A percentile compares a stretch with the other conserved stretches of the same genome.
These are phyloP conservation scores for Aegotheles bennettii DNA, from an alignment of 2,113 vertebrate genomes.

Conservation along the genomic window DNA sequence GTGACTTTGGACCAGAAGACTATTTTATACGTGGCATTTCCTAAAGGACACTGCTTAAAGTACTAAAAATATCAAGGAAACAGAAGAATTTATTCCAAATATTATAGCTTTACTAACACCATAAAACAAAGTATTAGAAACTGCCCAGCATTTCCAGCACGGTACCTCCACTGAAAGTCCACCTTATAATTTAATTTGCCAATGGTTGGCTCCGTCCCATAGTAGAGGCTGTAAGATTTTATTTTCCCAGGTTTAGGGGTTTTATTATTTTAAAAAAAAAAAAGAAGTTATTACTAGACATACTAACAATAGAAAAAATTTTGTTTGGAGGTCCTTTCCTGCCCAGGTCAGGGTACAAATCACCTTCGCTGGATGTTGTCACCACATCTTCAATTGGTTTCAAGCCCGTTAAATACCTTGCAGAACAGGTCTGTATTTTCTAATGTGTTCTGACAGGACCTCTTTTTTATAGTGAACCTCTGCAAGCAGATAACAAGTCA, in stretches of 20 bases:
- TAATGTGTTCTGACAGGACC: background rate
- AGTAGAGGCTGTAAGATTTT: background rate
- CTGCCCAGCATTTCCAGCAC: background rate
- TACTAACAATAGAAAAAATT: background rate
- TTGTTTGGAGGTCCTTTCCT: background rate
- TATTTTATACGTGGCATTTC: constrained; percentile 8
- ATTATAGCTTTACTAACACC: constrained; percentile 9
- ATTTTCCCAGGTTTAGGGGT: background rate
- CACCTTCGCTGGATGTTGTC: background rate
- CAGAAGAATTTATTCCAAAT: background rate
- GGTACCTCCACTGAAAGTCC: background rate
- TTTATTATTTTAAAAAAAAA: background rate
- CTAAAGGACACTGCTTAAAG: background rate
- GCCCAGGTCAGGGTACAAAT: background rate
- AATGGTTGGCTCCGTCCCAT: background rate
- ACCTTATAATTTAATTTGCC: constrained; percentile 12
- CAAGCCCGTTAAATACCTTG: background rate
- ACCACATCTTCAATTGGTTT: background rate
- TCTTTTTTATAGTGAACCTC: background rate
- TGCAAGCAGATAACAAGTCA: constrained; percentile 12
- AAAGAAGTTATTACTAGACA: background rate
- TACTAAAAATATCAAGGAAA: constrained; percentile 4
- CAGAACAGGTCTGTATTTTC: background rate
- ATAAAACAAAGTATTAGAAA: background rate
- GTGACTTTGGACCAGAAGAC: constrained; percentile 49